Percentiles rank a stretch among this genome's conserved stretches.
Conservation (phyloP, 2,888 invertebrate species). For the Leucozona laternaria region DNA sequence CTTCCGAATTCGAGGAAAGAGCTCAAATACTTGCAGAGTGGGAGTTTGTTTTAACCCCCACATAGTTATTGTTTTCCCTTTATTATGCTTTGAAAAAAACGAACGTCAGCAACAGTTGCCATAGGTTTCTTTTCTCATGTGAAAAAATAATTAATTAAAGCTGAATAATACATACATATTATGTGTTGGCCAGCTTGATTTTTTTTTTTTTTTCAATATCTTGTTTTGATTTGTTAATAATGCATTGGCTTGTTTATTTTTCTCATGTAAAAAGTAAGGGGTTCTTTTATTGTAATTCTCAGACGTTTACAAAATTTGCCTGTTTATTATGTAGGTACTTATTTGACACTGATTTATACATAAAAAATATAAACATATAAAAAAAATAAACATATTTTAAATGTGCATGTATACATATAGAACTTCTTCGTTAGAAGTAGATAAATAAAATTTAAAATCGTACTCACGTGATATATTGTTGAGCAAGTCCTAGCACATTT, state of each 20-base stretch:
- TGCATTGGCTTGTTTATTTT: too few relatives aligned
- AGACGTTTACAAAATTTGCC: too few relatives aligned
- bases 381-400: too few relatives aligned
- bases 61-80: neutral
- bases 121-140: neutral
- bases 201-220: too few relatives aligned
- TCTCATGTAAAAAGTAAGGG: too few relatives aligned
- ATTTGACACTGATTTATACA: too few relatives aligned
- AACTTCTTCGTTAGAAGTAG: rapidly evolving
- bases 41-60: neutral
- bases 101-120: conserved; percentile 2
- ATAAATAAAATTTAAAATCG: neutral
- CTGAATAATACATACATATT: neutral
- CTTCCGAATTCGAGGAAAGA: neutral
- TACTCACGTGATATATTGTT: conserved; percentile 21
- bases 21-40: neutral
- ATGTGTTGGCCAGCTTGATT: neutral
- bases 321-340: too few relatives aligned
- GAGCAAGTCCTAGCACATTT: conserved; percentile 1
- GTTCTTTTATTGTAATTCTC: too few relatives aligned
- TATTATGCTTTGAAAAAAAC: neutral
- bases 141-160: neutral
- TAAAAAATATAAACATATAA: too few relatives aligned
- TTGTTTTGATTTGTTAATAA: too few relatives aligned
- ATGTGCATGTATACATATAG: too few relatives aligned